Evolutionary conservation across 2,113 vertebrate genomes (phyloP), one percentile per base, ranked within the genome.

Genomic region (Brachyhypopomus gauderio): DNA sequence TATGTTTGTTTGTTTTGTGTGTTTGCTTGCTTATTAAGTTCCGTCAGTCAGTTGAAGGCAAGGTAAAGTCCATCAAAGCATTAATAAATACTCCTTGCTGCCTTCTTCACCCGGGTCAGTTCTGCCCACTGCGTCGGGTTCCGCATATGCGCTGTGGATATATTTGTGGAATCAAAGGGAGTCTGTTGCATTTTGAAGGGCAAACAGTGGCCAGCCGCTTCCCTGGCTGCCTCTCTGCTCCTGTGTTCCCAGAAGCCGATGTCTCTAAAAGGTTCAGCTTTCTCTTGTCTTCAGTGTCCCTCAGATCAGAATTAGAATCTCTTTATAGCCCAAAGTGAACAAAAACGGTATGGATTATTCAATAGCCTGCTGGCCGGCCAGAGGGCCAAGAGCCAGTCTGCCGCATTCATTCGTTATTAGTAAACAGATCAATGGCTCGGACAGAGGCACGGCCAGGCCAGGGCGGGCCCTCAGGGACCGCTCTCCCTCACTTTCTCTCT

Each of bases 341-440:
- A 90, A 89, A 91, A 90, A 92, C 87, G 72, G 79, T 90, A 92
- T 93, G 91, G 90, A 93, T 93, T 93, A 93, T 92, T 93, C 90
- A 92, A 92, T 87, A 89, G 82, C 75, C 85, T 85, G 86, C 85
- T 84, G 86, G 88, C 91, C 90, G 85, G 89, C 89, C 88, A 90
- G 89, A 92, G 90, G 92, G 87, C 89, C 83, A 89, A 93, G 89
- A 92, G 86, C 88, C 74, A 45, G 89, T 93, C 90, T 93, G 84
- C 83, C 87, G 89, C 91, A 93, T 92, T 90, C 91, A 91, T 89
- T 89, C 87, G 90, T 91, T 93, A 92, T 93, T 93, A 93, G 92
- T 92, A 94, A 94, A 93, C 92, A 94, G 92, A 94, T 93, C 92
- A 92, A 94, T 93, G 92, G 87, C 86, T 89, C 86, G 89, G 90